Base-by-base conservation (phyloP, 2,797 vertebrate genomes). In the Microctenopoma steveboyesi region DNA sequence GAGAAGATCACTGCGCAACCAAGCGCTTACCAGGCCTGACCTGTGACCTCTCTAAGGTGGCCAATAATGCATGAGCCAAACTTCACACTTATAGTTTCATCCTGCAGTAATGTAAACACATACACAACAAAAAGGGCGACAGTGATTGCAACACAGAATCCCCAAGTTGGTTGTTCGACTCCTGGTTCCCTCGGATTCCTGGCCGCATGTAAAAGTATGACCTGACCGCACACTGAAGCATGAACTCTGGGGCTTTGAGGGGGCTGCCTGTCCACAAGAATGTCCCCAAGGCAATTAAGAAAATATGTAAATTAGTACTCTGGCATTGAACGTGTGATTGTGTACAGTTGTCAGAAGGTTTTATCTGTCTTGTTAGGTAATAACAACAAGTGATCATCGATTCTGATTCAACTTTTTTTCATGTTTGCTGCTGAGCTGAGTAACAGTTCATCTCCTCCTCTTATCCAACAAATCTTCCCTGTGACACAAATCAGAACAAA, bases 31-130 rank as follows among this genome's bases (percentile, higher is more conserved):
- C 27, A 13, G 28, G 46, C 56, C 72, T 72, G 64, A 28, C 69
- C 80, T 68, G 39, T 39, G 67, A 72, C 73, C 78, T 13, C 65
- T 8, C 50, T 60, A 75, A 85, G 53, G 56, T 40, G 27, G 22
- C 63, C 39, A 60, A 70, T 88, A 53, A 87, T 50, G 65, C 73
- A 30, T 9, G 7, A 59, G 42, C 16, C 43, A 45, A 43, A 30
- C 50, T 18, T 7, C 57, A 33, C 52, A 47, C 55, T 35, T 12
- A 3, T 1, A 5, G 28, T 53, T 77, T 58, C 48, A 37, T 54
- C 47, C 52, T 30, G 28, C 28, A 45, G 13, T 18, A 45, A 64
- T 27, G 9, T 14, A 13, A 12, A 13, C 40, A 42, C 11, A 14
- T 12, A 42, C 11, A 14, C 3, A 14, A 13, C 4, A 42, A 39